Conservation (phyloP, 2,113 vertebrate genomes). For the Nannospalax galili region DNA sequence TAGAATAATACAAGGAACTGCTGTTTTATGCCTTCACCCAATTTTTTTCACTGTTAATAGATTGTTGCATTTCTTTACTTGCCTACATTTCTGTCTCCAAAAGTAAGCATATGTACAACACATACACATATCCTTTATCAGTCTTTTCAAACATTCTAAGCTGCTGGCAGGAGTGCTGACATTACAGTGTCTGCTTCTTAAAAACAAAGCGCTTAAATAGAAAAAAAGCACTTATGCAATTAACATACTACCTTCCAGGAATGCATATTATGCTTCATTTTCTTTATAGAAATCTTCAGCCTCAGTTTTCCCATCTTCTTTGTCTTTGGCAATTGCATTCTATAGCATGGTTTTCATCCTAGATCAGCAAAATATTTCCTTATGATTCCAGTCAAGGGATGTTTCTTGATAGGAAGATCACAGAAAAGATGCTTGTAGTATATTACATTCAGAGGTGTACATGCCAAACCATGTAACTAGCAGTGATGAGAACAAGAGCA, state of each 20-base stretch:
- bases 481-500: not conserved
- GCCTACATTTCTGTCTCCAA: not conserved
- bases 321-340: constrained; percentile 45
- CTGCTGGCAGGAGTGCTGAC: not conserved
- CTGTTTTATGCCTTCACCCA: not conserved
- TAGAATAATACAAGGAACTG: constrained; percentile 10
- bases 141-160: constrained; percentile 30
- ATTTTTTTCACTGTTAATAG: constrained; percentile 17
- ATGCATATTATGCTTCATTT: constrained; percentile 36
- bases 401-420: constrained; percentile 34
- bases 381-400: not conserved
- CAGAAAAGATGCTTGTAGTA: not conserved
- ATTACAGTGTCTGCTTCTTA: constrained; percentile 1
- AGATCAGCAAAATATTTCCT: not conserved
- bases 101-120: not conserved
- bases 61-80: constrained; percentile 36
- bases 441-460: not conserved
- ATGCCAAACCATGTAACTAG: not conserved
- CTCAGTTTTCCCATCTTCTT: constrained; percentile 29
- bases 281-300: constrained; percentile 39
- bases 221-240: not conserved
- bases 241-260: not conserved
- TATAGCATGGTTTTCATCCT: not conserved
- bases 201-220: constrained; percentile 19
- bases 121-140: not conserved